Evolutionary conservation across 2,888 invertebrate species (phyloP), one percentile per base, ranked within the genome.

Genomic region (Rhyacophila evoluta): DNA sequence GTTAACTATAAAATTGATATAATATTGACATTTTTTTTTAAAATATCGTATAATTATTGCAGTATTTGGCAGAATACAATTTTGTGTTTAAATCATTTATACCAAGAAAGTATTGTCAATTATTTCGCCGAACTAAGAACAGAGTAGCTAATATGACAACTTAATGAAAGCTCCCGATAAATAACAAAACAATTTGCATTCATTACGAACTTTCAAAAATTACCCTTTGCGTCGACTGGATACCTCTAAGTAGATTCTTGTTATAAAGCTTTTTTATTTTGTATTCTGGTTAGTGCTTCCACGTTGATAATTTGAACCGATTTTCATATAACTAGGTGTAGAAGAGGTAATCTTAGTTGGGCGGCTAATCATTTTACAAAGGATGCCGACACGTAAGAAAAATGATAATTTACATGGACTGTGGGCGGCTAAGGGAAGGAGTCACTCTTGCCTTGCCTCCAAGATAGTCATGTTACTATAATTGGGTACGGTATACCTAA

Each of bases 261-360:
- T 78, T 74, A 69, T 27, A 55, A 8, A 10, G 2, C 36, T 71
- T 70, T 75, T 79, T 36, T 55, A 71, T 78, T 74, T 69, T 79
- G 39, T 79, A 55, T 75, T 72, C 71, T 29, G 39, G 72, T 75
- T 79, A 74, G 74, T 75, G 78, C 78, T 55, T 75, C 78, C 72
- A 71, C 36, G 68, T 38, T 55, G 78, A 79, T 79, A 79, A 79
- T 79, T 79, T 79, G 78, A 79, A 28, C 72, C 78, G 75, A 79
- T 79, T 79, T 75, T 79, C 78, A 37, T 75, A 79, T 79, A 79
- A 79, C 78, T 79, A 79, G 78, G 78, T 79, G 78, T 75, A 75
- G 78, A 79, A 79, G 78, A 79, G 67, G 78, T 75, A 79, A 79
- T 79, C 78, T 75, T 29, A 69, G 71, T 38, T n/a, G 33, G 37